phyloP scores from a whole-genome alignment of 2,113 vertebrate species.

The Phrynosoma platyrhinos region DNA sequence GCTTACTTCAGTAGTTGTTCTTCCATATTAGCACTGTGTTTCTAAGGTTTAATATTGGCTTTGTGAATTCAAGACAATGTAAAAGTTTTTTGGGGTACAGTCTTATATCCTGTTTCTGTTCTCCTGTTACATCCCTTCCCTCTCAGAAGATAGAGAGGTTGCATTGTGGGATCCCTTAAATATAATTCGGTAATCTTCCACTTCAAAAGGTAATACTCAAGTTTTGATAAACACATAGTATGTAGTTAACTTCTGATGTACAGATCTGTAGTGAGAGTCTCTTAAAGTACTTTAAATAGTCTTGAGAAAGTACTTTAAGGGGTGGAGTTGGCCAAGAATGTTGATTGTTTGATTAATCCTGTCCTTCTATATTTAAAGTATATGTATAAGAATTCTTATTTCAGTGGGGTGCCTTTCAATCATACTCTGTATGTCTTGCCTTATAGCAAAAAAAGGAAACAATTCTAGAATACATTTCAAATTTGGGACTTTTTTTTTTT shows the following conservation, averaged over 20 bases:
- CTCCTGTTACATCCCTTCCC: not conserved
- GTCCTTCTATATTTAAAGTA: not conserved
- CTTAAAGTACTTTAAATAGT: not conserved
- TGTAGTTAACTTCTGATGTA: not conserved
- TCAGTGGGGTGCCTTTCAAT: not conserved
- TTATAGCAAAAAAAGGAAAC: not conserved
- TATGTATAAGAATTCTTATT: not conserved
- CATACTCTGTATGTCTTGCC: not conserved
- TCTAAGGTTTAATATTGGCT: not conserved
- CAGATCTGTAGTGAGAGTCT: not conserved
- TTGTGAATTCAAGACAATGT: not conserved
- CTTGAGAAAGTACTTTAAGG: not conserved
- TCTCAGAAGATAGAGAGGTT: not conserved
- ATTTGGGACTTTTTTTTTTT: rapidly evolving
- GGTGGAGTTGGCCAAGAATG: not conserved
- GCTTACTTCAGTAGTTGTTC: conserved; percentile 33
- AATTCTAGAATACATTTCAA: not conserved
- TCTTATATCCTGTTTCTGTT: not conserved
- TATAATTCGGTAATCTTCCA: too few species aligned
- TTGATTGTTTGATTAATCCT: not conserved
- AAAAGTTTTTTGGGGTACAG: not conserved
- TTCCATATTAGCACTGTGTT: conserved; percentile 1
- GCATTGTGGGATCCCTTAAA: not conserved
- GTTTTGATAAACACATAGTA: not conserved
- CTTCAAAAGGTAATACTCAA: not conserved